Evolutionary conservation across 2,797 vertebrate genomes (phyloP), one percentile per base, ranked within the genome.

Genomic region (Myripristis murdjan): DNA sequence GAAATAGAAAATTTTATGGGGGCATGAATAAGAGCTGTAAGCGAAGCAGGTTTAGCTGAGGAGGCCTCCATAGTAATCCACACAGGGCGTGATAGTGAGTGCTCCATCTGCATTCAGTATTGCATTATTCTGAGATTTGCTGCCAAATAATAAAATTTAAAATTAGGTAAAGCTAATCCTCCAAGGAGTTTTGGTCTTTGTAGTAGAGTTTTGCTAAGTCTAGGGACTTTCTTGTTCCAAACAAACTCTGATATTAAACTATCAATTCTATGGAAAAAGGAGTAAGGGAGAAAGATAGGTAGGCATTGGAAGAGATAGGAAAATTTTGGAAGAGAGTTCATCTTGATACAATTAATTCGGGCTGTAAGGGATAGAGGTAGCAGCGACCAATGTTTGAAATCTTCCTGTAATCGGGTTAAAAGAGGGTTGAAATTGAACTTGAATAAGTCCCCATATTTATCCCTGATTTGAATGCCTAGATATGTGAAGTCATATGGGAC

Each of bases 221-320:
- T 26, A 12, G 22, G 39, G 18, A 15, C 8, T 16, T 60, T 58
- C 15, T 26, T 16, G 5, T 26, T 16, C 35, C 56, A 58, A 43
- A 58, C 41, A 26, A 43, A 58, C 23, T 41, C 20, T 0, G 16
- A 43, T 41, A 58, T 58, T 23, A 43, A 2, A 6, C 1, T 22
- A 37, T 57, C n/a, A 0, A 58, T 14, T 16, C 24, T 41, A 4
- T 22, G 3, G 16, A 43, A 58, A 14, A 43, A 58, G 1, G 2
- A 2, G 18, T 55, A 4, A 3, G 55, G n/a, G 12, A 58, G n/a
- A n/a, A 39, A 58, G 23, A 39, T 41, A 3, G 55, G 35, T 10
- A 58, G 7, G 43, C 35, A 43, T 12, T 58, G 20, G 58, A 58
- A 58, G 4, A 58, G 20, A 58, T 58, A 58, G 3, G 37, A 24